phyloP scores from a whole-genome alignment of 2,113 vertebrate species.

The Aleadryas rufinucha region DNA sequence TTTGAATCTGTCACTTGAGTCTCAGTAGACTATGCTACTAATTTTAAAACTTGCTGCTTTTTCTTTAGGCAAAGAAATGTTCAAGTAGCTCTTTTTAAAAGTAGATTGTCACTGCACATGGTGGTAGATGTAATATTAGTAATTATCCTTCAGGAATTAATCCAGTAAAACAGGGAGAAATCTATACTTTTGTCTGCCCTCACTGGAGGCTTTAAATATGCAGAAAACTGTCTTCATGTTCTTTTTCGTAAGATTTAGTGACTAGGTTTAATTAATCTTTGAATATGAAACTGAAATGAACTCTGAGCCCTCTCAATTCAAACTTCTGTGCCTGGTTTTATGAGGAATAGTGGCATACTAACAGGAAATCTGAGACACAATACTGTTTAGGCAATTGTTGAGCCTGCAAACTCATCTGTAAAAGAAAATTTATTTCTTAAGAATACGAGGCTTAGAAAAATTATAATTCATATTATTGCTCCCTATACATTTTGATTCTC shows the following conservation, averaged over 20 bases:
- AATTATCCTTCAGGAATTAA: constrained; percentile 35
- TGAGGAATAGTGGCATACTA: background rate
- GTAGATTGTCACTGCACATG: background rate
- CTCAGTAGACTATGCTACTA: background rate
- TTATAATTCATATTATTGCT: background rate
- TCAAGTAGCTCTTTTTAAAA: constrained; percentile 8
- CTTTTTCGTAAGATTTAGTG: background rate
- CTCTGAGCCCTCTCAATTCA: background rate
- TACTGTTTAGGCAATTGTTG: background rate
- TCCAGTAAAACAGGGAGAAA: background rate
- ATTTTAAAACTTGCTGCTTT: constrained; percentile 51
- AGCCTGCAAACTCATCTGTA: background rate
- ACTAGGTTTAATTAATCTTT: constrained; percentile 34
- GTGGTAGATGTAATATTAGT: background rate
- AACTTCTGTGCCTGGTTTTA: background rate
- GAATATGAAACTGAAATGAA: constrained; percentile 3
- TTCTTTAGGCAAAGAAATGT: constrained; percentile 12
- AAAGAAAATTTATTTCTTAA: background rate
- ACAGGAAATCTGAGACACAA: background rate
- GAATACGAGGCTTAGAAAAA: background rate
- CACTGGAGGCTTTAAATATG: constrained; percentile 14
- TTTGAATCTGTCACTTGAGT: constrained; percentile 43
- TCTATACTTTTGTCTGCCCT: background rate
- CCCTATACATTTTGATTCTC: background rate
- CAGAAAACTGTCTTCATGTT: background rate